Percentiles rank a stretch among this genome's conserved stretches.
phyloP scores from a whole-genome alignment of 2,113 vertebrate genomes.

The Crocuta crocuta region DNA sequence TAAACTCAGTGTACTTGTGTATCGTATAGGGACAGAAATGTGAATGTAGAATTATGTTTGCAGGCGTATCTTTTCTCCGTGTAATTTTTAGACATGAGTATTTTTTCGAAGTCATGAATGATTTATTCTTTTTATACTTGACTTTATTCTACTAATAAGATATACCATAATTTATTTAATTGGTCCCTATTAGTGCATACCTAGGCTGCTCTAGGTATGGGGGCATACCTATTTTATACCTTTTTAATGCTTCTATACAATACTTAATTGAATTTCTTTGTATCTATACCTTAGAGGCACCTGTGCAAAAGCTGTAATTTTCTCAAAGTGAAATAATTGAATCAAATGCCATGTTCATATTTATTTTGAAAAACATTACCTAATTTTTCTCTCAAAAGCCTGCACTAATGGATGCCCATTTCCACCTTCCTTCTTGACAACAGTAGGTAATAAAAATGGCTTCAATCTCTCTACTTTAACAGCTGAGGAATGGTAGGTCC shows the following conservation, averaged over 20 bases:
- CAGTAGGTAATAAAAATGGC: background rate
- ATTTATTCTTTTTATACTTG: background rate
- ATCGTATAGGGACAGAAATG: background rate
- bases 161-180: background rate
- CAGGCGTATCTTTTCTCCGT: background rate
- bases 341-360: background rate
- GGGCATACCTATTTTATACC: too few relatives aligned
- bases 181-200: background rate
- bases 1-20: background rate
- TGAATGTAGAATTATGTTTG: background rate
- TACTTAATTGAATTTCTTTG: background rate
- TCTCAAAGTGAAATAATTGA: background rate
- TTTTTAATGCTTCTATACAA: background rate
- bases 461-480: background rate
- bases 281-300: background rate
- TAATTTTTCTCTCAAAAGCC: background rate
- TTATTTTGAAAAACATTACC: background rate
- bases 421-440: background rate
- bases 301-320: background rate
- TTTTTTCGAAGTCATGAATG: background rate
- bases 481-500: background rate
- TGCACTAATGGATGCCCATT: background rate
- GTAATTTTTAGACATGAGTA: background rate
- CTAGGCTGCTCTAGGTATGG: background rate
- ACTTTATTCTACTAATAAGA: background rate